phyloP scores from a whole-genome alignment of 2,113 vertebrate species.

The Emydocephalus ijimae region DNA sequence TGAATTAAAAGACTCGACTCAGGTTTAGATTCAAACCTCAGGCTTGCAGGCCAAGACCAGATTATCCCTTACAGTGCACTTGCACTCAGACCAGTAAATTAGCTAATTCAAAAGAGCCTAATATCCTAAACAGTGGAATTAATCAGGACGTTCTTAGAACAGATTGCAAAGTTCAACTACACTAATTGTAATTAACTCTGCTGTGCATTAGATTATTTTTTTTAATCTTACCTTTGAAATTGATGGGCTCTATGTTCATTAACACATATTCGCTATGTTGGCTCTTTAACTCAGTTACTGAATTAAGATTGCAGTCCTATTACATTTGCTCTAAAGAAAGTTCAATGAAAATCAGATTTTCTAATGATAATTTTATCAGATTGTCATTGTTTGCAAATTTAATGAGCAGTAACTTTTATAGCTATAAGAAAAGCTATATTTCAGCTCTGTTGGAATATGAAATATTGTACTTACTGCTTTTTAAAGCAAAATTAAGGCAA shows the following conservation, averaged over 20 bases:
- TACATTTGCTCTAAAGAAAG: not conserved
- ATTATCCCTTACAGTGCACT: not conserved
- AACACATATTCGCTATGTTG: not conserved
- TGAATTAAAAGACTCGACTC: not conserved
- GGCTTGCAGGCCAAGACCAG: not conserved
- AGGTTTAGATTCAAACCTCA: not conserved
- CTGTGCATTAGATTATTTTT: not conserved
- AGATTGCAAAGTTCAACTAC: not conserved
- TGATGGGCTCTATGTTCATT: not conserved
- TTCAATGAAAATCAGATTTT: not conserved
- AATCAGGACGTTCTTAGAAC: not conserved
- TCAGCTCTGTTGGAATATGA: not conserved
- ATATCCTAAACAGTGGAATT: not conserved
- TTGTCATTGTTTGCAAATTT: not conserved
- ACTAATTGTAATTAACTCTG: not conserved
- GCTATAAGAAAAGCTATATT: not conserved
- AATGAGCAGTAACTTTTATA: not conserved
- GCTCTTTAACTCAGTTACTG: not conserved
- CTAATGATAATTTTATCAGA: not conserved
- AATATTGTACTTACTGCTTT: not conserved
- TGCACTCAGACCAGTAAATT: not conserved
- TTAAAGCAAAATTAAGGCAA: not conserved
- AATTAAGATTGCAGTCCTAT: not conserved
- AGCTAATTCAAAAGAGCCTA: not conserved
- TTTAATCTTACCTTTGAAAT: conserved; percentile 10